Conservation (phyloP, 2,888 invertebrate species). For the Drosophila meridionalis region DNA sequence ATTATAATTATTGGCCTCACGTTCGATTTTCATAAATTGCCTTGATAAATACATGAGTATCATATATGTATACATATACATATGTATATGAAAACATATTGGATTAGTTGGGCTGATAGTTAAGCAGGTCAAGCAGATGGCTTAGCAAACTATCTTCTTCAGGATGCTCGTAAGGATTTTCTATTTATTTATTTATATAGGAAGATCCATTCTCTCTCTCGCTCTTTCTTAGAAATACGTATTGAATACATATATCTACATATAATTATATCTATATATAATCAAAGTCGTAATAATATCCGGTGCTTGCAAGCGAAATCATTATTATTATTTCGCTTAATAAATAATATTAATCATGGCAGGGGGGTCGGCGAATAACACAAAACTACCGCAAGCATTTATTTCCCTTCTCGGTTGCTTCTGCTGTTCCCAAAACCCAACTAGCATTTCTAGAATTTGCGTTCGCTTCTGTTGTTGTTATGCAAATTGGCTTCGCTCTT, state of each 20-base stretch:
- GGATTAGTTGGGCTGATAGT: background rate
- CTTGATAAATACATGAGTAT: background rate
- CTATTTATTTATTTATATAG: too few species aligned
- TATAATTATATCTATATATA: background rate
- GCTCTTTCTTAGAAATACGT: background rate
- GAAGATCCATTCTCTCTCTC: too few species aligned
- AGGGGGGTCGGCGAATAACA: conserved; percentile 2
- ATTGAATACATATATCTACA: background rate
- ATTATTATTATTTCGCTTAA: background rate
- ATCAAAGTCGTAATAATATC: conserved; percentile 11
- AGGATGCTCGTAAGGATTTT: too few species aligned
- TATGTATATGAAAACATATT: background rate
- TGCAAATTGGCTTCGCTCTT: conserved; percentile 39
- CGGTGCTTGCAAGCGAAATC: conserved; percentile 28
- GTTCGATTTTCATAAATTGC: conserved; percentile 1
- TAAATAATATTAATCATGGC: background rate
- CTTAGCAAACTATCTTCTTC: too few species aligned
- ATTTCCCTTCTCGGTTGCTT: background rate
- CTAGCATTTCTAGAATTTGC: background rate
- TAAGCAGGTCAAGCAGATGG: too few species aligned
- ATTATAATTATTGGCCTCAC: conserved; percentile 11
- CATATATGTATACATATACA: background rate
- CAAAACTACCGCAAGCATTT: background rate
- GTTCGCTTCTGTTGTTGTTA: conserved; percentile 6
- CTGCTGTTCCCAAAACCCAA: background rate